A percentile compares a stretch with the other conserved stretches of the same genome.
Conservation (phyloP, 2,113 vertebrate genomes). For the Acrocephalus kingi region DNA sequence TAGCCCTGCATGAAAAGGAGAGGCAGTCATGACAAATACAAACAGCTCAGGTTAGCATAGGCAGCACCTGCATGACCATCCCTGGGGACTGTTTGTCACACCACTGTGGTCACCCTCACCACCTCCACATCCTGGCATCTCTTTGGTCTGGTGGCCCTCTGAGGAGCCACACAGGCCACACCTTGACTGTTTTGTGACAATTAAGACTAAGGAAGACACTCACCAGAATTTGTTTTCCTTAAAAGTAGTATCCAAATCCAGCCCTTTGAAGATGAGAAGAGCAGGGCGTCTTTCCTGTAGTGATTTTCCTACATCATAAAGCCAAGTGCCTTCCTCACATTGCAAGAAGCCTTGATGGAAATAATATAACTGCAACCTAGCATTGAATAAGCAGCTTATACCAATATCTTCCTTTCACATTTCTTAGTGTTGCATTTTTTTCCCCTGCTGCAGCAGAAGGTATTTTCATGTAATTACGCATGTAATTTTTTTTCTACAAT, state of each 20-base stretch:
- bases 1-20: not conserved
- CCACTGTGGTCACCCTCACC: not conserved
- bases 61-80: not conserved
- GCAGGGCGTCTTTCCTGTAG: not conserved
- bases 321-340: not conserved
- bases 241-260: slow-evolving; percentile 1
- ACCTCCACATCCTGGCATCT: not conserved
- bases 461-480: not conserved
- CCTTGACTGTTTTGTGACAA: not conserved
- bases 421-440: not conserved
- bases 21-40: not conserved
- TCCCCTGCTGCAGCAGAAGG: not conserved
- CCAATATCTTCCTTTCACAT: not conserved
- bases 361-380: not conserved
- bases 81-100: not conserved
- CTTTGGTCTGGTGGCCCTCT: not conserved
- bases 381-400: not conserved
- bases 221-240: not conserved
- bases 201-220: not conserved
- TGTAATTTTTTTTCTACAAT: not conserved
- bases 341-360: not conserved
- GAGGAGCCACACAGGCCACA: not conserved
- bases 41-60: not conserved
- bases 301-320: slow-evolving; percentile 11
- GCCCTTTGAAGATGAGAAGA: slow-evolving; percentile 41